Evolutionary conservation across 2,113 vertebrate genomes (phyloP).

Genomic region (western clawed frog (Xenopus tropicalis)): DNA sequence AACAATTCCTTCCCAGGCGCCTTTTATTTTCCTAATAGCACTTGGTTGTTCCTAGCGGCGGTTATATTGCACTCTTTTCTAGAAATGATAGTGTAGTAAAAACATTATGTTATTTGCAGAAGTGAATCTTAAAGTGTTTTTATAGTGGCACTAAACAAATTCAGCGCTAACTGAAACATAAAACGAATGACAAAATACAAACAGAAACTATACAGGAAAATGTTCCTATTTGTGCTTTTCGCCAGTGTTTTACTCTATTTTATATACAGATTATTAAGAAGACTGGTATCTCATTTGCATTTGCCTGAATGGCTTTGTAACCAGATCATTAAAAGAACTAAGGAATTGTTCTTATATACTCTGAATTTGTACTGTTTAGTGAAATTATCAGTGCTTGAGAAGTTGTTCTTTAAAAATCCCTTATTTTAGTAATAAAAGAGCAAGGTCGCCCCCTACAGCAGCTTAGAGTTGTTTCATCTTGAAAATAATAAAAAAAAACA

Average conservation of each 20-base stretch:
- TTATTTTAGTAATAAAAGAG: not conserved
- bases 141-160: constrained; percentile 20
- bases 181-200: not conserved
- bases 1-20: not conserved
- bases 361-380: not conserved
- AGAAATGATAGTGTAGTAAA: not conserved
- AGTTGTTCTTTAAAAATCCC: too few relatives aligned
- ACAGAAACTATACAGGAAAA: not conserved
- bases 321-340: constrained; percentile 28
- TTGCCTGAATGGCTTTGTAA: not conserved
- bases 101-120: constrained; percentile 8
- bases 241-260: not conserved
- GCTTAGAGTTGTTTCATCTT: too few relatives aligned
- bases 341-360: not conserved
- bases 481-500: too few relatives aligned
- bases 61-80: not conserved
- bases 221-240: not conserved
- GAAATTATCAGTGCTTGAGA: not conserved
- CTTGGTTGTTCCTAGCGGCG: not conserved
- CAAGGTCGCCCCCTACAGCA: constrained; percentile 32
- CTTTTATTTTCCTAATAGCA: too few relatives aligned
- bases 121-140: constrained; percentile 8
- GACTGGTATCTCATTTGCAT: constrained; percentile 27
- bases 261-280: constrained; percentile 26
- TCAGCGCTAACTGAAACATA: not conserved